phyloP scores from a whole-genome alignment of 1,140 invertebrate species.

The honey bee (Apis mellifera) region DNA sequence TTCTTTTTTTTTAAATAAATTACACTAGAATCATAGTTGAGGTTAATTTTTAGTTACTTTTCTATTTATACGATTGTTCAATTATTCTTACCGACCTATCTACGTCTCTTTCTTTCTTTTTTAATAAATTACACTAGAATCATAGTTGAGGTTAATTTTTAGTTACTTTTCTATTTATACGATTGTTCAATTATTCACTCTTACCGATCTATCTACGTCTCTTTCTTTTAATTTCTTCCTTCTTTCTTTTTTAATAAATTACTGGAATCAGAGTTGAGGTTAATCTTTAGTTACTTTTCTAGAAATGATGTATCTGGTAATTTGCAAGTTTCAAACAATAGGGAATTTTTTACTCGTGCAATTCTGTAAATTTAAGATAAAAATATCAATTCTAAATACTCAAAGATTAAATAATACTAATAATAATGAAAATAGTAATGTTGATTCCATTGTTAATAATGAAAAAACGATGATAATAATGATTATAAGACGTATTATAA shows the following conservation, averaged over 20 bases:
- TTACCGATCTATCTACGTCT: neutral
- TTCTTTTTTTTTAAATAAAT: too few relatives aligned
- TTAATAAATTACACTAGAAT: too few relatives aligned
- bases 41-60: neutral
- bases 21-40: too few relatives aligned
- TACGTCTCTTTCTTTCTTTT: neutral
- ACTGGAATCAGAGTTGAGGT: too few relatives aligned
- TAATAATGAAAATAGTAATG: neutral
- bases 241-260: too few relatives aligned
- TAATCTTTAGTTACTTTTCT: neutral
- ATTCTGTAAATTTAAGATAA: too few relatives aligned
- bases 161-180: neutral
- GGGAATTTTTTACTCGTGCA: too few relatives aligned
- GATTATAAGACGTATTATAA: neutral
- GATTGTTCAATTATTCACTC: neutral
- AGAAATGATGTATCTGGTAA: too few relatives aligned
- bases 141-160: too few relatives aligned
- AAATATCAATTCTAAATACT: too few relatives aligned
- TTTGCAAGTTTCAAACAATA: too few relatives aligned
- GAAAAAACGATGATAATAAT: neutral
- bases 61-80: neutral
- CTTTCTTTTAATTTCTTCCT: neutral
- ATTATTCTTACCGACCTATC: neutral
- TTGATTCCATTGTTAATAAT: too few relatives aligned
- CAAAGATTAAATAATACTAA: neutral